Evolutionary conservation across 2,113 vertebrate genomes (phyloP), one percentile per base, ranked within the genome.

Genomic region (Theristicus caerulescens): DNA sequence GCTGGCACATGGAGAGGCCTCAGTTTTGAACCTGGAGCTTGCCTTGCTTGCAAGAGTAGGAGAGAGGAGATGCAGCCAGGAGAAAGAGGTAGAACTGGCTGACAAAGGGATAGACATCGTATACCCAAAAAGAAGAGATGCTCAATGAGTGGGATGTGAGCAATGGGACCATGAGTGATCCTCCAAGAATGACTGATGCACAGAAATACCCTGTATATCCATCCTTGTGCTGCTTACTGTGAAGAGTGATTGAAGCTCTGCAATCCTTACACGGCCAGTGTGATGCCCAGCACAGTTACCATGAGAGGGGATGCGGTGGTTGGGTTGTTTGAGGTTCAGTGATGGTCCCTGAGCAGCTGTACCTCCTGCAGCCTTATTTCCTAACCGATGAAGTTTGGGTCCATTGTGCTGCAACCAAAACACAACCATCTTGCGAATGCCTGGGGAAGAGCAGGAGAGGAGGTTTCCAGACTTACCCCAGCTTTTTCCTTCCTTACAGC

Each of bases 221-320:
- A 32, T 47, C 70, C 36, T 65, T 52, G 13, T 36, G 51, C 55
- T 59, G 62, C 74, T 76, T 81, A 22, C 76, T 76, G 44, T 54
- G 38, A 85, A 57, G 55, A 52, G 61, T 21, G 38, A 18, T 6
- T 52, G 62, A 64, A 54, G 51, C 52, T 73, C 38, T 81, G 64
- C 44, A 44, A 3, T 15, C 49, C 64, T 70, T 47, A 7, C 40
- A 7, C 2, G 3, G 42, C 27, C 67, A 25, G 29, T 10, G 72
- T n/a, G 62, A 27, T 59, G 62, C 13, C 54, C 64, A 69, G 74
- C 59, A 57, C n/a, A 19, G 46, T 52, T 46, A 14, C 52, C 40
- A 13, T 1, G 10, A 55, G 62, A 40, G 15, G 27, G 4, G 7
- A 4, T 7, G 16, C 1, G 3, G 26, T 47, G 34, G 2, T 0